phyloP scores from a whole-genome alignment of 2,113 vertebrate genomes.

The Bos javanicus region DNA sequence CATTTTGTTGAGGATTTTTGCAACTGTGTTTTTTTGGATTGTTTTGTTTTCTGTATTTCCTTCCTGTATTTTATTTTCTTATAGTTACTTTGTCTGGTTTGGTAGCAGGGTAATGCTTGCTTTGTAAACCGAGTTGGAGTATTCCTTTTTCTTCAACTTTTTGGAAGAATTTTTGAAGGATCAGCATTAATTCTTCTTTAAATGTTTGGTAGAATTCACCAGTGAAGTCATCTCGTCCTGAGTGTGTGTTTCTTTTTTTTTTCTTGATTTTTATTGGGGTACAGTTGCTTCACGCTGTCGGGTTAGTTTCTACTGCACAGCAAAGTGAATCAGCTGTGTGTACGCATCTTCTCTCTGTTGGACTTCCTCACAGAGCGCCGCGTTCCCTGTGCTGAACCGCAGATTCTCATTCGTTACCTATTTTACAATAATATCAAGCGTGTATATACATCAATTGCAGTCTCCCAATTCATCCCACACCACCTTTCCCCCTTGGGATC shows the following conservation, averaged over 20 bases:
- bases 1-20: background rate
- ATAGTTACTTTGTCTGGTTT: background rate
- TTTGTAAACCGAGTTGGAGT: background rate
- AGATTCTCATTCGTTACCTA: too few relatives aligned
- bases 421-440: rapidly evolving
- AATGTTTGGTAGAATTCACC: background rate
- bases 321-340: rapidly evolving
- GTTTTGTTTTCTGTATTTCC: background rate
- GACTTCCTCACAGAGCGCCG: background rate
- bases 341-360: rapidly evolving
- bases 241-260: background rate
- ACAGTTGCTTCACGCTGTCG: rapidly evolving
- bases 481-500: rapidly evolving
- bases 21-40: background rate
- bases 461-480: background rate
- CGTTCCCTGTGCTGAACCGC: rapidly evolving
- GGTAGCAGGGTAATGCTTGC: too few relatives aligned
- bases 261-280: background rate
- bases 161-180: background rate
- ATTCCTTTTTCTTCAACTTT: background rate
- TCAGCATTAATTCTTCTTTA: background rate
- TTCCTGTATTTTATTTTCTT: background rate
- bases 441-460: rapidly evolving
- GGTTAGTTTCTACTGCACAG: background rate
- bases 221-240: background rate